A percentile compares a stretch with the other conserved stretches of the same genome.
Evolutionary conservation across 2,888 invertebrate genomes (phyloP).

Genomic region (Plebejus argus): DNA sequence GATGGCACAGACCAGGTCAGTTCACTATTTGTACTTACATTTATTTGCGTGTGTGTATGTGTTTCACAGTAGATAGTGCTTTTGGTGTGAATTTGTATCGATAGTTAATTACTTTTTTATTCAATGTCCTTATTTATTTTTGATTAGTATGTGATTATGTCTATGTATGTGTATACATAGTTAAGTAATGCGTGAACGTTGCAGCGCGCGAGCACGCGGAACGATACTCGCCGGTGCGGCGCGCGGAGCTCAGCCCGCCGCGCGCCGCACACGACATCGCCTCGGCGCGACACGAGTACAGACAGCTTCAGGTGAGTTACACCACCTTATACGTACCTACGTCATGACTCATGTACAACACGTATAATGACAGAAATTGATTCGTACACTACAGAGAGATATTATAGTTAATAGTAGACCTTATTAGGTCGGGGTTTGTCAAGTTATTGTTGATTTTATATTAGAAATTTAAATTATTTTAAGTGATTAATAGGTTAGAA

Average conservation of each 20-base stretch:
- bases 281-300: slow-evolving; percentile 89
- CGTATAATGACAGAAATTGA: too few relatives aligned
- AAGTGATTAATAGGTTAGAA: too few relatives aligned
- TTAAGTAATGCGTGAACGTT: slow-evolving; percentile 34
- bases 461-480: too few relatives aligned
- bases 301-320: slow-evolving; percentile 83
- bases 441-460: too few relatives aligned
- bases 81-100: not conserved
- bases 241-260: slow-evolving; percentile 89
- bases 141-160: too few relatives aligned
- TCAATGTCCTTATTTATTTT: not conserved
- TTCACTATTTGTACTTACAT: not conserved
- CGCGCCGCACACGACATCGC: slow-evolving; percentile 73
- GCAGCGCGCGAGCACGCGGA: slow-evolving; percentile 85
- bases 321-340: too few relatives aligned
- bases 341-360: too few relatives aligned
- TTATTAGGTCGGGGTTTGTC: too few relatives aligned
- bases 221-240: slow-evolving; percentile 93
- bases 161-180: too few relatives aligned
- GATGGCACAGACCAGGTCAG: not conserved
- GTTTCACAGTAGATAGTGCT: not conserved
- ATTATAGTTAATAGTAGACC: too few relatives aligned
- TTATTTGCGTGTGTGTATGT: not conserved
- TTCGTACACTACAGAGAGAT: too few relatives aligned
- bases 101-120: not conserved